phyloP scores from a whole-genome alignment of 1,140 invertebrate genomes.

The Drosophila sp. region DNA sequence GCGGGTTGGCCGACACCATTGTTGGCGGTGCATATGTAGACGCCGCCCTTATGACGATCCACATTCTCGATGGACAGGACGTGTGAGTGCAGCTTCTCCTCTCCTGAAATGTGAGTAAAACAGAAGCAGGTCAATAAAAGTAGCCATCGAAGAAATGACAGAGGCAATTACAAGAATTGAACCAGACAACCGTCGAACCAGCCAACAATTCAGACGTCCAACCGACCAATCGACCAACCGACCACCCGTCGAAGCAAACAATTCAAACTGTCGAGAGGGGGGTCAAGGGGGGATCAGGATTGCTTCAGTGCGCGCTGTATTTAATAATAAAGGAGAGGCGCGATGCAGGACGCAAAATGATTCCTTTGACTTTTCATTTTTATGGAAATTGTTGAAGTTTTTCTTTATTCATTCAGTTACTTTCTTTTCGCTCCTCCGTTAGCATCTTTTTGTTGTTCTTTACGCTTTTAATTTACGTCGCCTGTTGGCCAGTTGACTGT shows the following conservation, averaged over 20 bases:
- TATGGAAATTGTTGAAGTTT: conserved; percentile 79
- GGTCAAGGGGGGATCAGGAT: conserved; percentile 20
- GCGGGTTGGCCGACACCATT: conserved; percentile 88
- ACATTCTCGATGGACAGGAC: conserved; percentile 85
- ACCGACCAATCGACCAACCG: conserved; percentile 36
- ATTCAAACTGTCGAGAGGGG: conserved; percentile 17
- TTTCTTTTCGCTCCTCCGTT: background rate
- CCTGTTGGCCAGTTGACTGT: conserved; percentile 26
- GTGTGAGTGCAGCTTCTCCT: conserved; percentile 85
- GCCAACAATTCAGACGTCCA: conserved; percentile 20
- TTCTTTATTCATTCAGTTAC: conserved; percentile 70
- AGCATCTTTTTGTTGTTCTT: conserved; percentile 63
- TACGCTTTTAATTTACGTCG: conserved; percentile 74
- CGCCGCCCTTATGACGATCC: conserved; percentile 87
- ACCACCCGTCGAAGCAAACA: conserved; percentile 26
- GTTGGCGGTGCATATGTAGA: conserved; percentile 87
- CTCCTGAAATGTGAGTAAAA: conserved; percentile 76
- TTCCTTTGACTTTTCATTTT: conserved; percentile 79
- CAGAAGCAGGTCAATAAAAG: conserved; percentile 73
- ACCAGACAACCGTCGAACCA: conserved; percentile 34
- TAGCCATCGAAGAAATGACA: conserved; percentile 55
- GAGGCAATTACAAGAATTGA: conserved; percentile 71
- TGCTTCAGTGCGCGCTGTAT: conserved; percentile 60
- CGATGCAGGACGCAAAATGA: conserved; percentile 50
- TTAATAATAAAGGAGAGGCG: conserved; percentile 70